Evolutionary conservation across 2,888 invertebrate species (phyloP), one percentile per base, ranked within the genome.

Genomic region (Litoditis marina): DNA sequence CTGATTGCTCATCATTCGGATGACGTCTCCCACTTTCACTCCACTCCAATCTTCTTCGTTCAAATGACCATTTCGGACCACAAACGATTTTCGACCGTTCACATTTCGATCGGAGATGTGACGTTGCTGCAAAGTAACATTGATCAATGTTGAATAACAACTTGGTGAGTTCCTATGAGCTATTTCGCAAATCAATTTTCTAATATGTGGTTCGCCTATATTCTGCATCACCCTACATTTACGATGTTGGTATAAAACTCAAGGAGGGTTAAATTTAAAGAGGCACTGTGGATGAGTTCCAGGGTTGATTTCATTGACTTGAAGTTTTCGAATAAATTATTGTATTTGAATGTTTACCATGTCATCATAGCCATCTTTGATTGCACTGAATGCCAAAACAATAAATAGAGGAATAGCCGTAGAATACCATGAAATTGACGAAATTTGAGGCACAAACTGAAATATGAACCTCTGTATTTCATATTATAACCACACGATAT

Each of bases 321-420:
- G 51, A 25, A 4, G n/a, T 50, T n/a, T 6, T 22, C 25, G 30
- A 6, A 50, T 4, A n/a, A 7, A 50, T 11, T 7, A 22, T 34
- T n/a, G 19, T 22, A 36, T 2, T 32, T 32, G 34, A 34, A 1
- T 51, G 68, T 75, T 73, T 30, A 95, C 96, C 87, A 92, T 91
- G 86, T 96, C 96, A 87, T 96, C 96, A 85, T 94, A 94, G 80
- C 93, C 94, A 88, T 96, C 96, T 87, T 96, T 96, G 82, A 93
- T 89, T 81, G 94, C 95, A 80, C 94, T 94, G 83, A 96, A 88
- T 59, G 90, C 90, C 71, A 96, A 88, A 80, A 96, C 96, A 73
- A 93, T 91, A 78, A 93, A 91, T 78, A 96, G 88, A 71, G 96
- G 96, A 84, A 96, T 91, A 77, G 94, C 92, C 77, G 96, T 96